These are phyloP conservation scores for Bombylius discolor DNA, from an alignment of 2,888 invertebrate species.

Conservation along the genomic window DNA sequence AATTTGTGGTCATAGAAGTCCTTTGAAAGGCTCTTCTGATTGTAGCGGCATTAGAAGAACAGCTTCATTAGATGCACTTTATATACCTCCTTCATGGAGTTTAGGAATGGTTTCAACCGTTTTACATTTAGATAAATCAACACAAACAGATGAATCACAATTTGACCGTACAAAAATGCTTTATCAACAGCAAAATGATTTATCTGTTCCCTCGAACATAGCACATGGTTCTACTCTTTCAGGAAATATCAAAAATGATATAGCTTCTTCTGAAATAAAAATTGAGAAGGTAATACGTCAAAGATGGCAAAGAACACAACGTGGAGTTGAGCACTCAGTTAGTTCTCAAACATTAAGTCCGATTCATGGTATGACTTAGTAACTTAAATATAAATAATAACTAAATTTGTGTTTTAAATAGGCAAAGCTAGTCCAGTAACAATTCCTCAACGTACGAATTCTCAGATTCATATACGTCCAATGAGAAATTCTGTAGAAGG, in stretches of 20 bases:
- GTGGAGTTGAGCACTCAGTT: slow-evolving; percentile 21
- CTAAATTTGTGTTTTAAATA: background rate
- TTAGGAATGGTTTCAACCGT: slow-evolving; percentile 41
- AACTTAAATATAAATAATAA: no score
- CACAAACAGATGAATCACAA: slow-evolving; percentile 47
- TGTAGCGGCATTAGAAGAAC: slow-evolving; percentile 42
- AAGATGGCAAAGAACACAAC: slow-evolving; percentile 46
- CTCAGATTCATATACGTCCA: slow-evolving; percentile 42
- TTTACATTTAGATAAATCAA: slow-evolving; percentile 63
- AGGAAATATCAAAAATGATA: background rate
- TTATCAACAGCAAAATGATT: background rate
- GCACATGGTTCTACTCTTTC: slow-evolving; percentile 1
- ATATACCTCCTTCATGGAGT: slow-evolving; percentile 62
- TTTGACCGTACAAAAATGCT: slow-evolving; percentile 5
- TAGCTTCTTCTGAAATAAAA: slow-evolving; percentile 39
- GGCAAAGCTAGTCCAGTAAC: slow-evolving; percentile 44
- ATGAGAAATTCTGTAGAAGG: slow-evolving; percentile 77
- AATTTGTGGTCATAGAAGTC: slow-evolving; percentile 57
- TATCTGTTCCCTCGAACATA: background rate
- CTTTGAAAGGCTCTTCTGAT: slow-evolving; percentile 21
- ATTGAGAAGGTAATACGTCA: slow-evolving; percentile 43
- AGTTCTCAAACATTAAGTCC: slow-evolving; percentile 18
- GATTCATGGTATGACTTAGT: slow-evolving; percentile 12
- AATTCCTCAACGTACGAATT: slow-evolving; percentile 43
- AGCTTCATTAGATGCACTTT: slow-evolving; percentile 65